Evolutionary conservation across 2,888 invertebrate species (phyloP).

Genomic region (Cheilosia vernalis): DNA sequence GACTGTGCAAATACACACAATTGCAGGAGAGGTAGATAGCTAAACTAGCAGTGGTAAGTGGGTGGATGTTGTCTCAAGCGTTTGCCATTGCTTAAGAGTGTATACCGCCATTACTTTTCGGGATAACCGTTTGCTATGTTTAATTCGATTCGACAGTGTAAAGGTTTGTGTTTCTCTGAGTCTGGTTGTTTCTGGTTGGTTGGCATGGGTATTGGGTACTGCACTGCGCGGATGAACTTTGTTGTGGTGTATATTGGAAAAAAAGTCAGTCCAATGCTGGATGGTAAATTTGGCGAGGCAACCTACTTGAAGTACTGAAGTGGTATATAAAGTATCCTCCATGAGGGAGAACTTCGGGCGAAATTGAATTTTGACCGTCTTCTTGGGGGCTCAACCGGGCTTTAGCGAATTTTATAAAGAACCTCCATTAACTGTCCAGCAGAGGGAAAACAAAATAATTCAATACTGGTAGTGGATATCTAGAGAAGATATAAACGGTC

Average conservation of each 20-base stretch:
- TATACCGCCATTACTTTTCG: constrained; percentile 61
- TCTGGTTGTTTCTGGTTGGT: constrained; percentile 54
- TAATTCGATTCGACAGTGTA: constrained; percentile 71
- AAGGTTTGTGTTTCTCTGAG: constrained; percentile 62
- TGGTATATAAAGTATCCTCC: too few relatives aligned
- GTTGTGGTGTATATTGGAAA: not conserved
- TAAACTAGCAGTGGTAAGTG: constrained; percentile 64
- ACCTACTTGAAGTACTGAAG: too few relatives aligned
- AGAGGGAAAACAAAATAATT: too few relatives aligned
- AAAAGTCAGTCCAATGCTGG: too few relatives aligned
- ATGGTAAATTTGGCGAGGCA: too few relatives aligned
- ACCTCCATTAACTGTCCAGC: too few relatives aligned
- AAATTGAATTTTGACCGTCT: too few relatives aligned
- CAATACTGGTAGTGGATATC: too few relatives aligned
- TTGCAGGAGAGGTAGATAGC: constrained; percentile 54
- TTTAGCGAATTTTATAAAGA: too few relatives aligned
- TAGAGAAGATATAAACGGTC: too few relatives aligned
- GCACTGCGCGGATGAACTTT: constrained; percentile 53
- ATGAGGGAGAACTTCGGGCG: too few relatives aligned
- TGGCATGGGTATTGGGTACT: constrained; percentile 26
- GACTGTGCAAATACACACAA: constrained; percentile 71
- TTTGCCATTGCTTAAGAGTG: constrained; percentile 53
- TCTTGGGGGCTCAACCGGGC: too few relatives aligned
- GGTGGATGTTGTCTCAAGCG: constrained; percentile 72
- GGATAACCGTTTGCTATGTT: constrained; percentile 72